Evolutionary conservation across 2,113 vertebrate genomes (phyloP), one percentile per base, ranked within the genome.

Genomic region (Phalacrocorax brasilianus): DNA sequence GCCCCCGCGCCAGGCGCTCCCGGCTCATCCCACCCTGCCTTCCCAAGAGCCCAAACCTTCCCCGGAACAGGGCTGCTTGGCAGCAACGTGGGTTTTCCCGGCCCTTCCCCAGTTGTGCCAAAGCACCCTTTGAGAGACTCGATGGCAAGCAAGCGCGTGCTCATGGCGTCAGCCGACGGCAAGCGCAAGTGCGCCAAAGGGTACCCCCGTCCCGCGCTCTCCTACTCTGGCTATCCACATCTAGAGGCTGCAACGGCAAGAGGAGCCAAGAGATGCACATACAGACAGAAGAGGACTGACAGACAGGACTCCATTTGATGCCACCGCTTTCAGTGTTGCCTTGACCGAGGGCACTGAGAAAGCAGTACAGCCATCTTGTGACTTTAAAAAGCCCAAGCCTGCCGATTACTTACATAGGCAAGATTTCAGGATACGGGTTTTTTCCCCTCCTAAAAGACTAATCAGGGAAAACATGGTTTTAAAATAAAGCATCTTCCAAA

Each of bases 81-180:
- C 38, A n/a, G 40, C 1, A 0, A 2, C 0, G 2, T 1, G 74
- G 56, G 12, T 7, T 62, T 56, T 26, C 62, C 71, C 6, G 1
- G 35, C 68, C 58, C 47, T 86, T 6, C 12, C 35, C 47, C 63
- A 1, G 3, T 1, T 4, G 21, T 18, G 32, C 45, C 81, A 45
- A 32, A 45, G 32, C 24, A 7, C 24, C 0, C 17, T 23, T 8
- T 2, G 9, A 21, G 4, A 24, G 33, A 13, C 23, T 28, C 24
- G 0, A 4, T 0, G 9, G 66, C 45, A 17, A 92, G 62, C 61
- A 8, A 75, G 32, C 2, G 3, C 1, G 3, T 1, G 4, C 75
- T 32, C 19, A 4, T 1, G 19, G 68, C 76, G 35, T 35, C 42
- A 27, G 40, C 26, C 20, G 2, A 38, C 9, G 2, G 35, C 35